phyloP scores from a whole-genome alignment of 2,113 vertebrate genomes.

The Myotis yumanensis region DNA sequence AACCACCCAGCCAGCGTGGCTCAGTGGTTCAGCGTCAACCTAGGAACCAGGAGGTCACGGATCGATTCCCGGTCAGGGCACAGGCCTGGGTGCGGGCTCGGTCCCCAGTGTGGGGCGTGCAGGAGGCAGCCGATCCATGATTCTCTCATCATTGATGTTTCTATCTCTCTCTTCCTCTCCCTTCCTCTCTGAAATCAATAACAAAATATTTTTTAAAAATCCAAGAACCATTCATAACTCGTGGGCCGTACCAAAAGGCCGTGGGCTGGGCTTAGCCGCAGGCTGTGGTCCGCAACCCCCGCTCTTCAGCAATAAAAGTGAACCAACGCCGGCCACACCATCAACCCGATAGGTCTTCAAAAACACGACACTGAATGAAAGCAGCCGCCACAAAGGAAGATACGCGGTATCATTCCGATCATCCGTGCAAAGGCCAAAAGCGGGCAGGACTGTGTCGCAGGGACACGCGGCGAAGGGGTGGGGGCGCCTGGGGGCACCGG shows the following conservation, averaged over 20 bases:
- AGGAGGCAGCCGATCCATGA: too few species aligned
- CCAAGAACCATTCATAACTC: neutral
- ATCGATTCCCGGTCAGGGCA: too few species aligned
- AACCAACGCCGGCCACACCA: neutral
- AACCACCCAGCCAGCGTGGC: too few species aligned
- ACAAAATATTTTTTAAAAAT: neutral
- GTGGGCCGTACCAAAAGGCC: fast-evolving
- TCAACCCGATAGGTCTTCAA: neutral
- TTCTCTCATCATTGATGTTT: too few species aligned
- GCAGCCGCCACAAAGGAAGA: neutral
- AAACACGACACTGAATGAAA: neutral
- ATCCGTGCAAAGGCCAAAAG: fast-evolving
- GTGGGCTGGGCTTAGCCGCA: neutral
- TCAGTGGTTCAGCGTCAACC: too few species aligned
- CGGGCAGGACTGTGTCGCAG: fast-evolving
- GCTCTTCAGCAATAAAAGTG: neutral
- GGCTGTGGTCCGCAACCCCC: fast-evolving
- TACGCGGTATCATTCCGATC: neutral
- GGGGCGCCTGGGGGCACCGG: neutral
- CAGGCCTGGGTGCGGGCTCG: too few species aligned
- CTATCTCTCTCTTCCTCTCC: too few species aligned
- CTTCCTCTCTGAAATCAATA: too few species aligned
- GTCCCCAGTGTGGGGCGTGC: too few species aligned
- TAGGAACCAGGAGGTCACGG: too few species aligned
- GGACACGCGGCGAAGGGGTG: neutral